Base-by-base conservation (phyloP, 1,140 invertebrate genomes). In the Apocrypta bakeri region DNA sequence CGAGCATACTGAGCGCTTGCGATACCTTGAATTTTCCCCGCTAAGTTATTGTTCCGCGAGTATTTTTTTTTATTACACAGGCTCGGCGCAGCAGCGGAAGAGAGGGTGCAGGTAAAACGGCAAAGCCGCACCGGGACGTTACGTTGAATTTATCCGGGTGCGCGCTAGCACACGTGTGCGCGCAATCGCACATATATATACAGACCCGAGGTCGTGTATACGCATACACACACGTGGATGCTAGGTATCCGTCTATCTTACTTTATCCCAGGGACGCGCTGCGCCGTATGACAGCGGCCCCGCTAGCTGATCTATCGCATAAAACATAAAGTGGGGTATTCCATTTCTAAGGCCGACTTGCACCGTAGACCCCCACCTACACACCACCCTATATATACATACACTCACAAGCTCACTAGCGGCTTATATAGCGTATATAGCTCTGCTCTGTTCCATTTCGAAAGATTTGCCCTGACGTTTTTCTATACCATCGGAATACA, bases 271-370 rank as follows among this genome's bases (percentile, higher is more conserved):
- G 87, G 88, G 85, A 90, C 87, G 89, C 88, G 87, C 87, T 85
- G 87, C 88, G 85, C 84, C 88, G 88, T 91, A 91, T 90, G 90
- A 92, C 90, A 90, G 89, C 89, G 87, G 89, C 88, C 84, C 85
- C 85, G 87, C 90, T 88, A 88, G 90, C 90, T 92, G 90, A 92
- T 92, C 91, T 91, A 92, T 92, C 90, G 89, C 90, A 91, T 91
- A 90, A 92, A 92, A 91, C 90, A 90, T 91, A 90, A 91, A 91
- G 90, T 90, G 89, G 90, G 88, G 87, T 91, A 91, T 92, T 91
- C 90, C 89, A 89, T 90, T 91, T 90, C 90, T 91, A 89, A 90
- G 90, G 88, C 86, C 85, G 83, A 85, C 68, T 83, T 81, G 83
- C 83, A 69, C 17, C 84, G 80, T 42, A 31, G 42, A 31, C 29